Evolutionary conservation across 2,888 invertebrate species (phyloP).

Genomic region (Cotesia congregata): DNA sequence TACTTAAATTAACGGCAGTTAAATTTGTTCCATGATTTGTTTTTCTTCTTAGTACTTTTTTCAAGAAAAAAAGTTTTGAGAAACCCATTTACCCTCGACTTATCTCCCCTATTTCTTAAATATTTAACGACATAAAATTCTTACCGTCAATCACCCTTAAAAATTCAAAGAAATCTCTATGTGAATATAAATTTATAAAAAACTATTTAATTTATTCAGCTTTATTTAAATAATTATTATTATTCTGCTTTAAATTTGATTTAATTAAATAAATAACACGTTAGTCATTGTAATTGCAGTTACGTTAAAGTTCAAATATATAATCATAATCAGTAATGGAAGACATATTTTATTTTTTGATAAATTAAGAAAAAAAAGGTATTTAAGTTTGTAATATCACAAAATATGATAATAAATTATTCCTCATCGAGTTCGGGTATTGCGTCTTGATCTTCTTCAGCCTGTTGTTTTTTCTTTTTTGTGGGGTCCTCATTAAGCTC

Average conservation of each 20-base stretch:
- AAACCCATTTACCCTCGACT: too few relatives aligned
- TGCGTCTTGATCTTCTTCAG: conserved; percentile 57
- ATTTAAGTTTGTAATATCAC: conserved; percentile 15
- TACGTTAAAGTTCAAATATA: neutral
- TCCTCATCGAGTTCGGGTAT: conserved; percentile 59
- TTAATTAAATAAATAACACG: neutral
- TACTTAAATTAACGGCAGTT: too few relatives aligned
- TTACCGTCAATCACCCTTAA: too few relatives aligned
- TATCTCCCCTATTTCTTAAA: too few relatives aligned
- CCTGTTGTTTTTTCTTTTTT: conserved; percentile 58
- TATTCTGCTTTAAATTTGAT: neutral
- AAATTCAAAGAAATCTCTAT: too few relatives aligned
- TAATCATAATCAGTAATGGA: neutral
- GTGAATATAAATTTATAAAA: too few relatives aligned
- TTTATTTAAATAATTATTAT: conserved; percentile 6
- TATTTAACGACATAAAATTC: too few relatives aligned
- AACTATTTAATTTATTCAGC: neutral
- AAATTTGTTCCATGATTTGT: too few relatives aligned
- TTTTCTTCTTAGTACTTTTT: too few relatives aligned
- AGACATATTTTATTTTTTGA: neutral
- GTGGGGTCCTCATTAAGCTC: conserved; percentile 68
- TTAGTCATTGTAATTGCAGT: neutral
- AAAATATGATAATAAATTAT: conserved; percentile 44
- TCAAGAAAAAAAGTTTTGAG: too few relatives aligned
- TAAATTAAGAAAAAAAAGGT: conserved; percentile 8